Evolutionary conservation across 2,888 invertebrate species (phyloP).

Genomic region (Beris chalybata): DNA sequence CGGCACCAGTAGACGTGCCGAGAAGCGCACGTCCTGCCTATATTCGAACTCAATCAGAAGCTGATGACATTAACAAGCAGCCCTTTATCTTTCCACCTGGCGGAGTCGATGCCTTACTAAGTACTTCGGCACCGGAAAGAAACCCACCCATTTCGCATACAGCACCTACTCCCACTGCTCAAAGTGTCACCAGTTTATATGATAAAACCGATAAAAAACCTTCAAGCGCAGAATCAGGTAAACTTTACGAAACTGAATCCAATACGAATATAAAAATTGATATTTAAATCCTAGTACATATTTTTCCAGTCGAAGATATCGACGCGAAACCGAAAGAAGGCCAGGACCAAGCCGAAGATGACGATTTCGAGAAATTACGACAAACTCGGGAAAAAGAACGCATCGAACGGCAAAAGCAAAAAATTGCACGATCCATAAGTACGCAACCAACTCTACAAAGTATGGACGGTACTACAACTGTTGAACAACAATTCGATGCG

Average conservation of each 20-base stretch:
- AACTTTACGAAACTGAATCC: slow-evolving; percentile 36
- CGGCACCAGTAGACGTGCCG: slow-evolving; percentile 68
- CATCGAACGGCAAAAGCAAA: slow-evolving; percentile 63
- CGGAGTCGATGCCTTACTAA: slow-evolving; percentile 52
- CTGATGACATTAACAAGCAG: slow-evolving; percentile 43
- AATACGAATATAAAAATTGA: not conserved
- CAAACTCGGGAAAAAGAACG: slow-evolving; percentile 70
- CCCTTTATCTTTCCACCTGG: slow-evolving; percentile 49
- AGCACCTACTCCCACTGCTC: slow-evolving; percentile 26
- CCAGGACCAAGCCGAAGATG: slow-evolving; percentile 54
- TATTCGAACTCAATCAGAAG: slow-evolving; percentile 50
- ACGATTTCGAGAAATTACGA: slow-evolving; percentile 73
- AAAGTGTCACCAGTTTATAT: slow-evolving; percentile 46
- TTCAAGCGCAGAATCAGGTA: slow-evolving; percentile 52
- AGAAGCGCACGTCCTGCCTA: slow-evolving; percentile 49
- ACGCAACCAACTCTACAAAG: slow-evolving; percentile 41
- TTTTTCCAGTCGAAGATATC: slow-evolving; percentile 46
- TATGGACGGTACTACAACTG: slow-evolving; percentile 1
- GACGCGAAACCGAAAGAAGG: slow-evolving; percentile 45
- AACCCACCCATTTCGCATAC: slow-evolving; percentile 40
- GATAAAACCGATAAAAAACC: slow-evolving; percentile 40
- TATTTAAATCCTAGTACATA: slow-evolving; percentile 7
- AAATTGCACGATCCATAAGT: slow-evolving; percentile 61
- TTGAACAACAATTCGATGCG: slow-evolving; percentile 2
- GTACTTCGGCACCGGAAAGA: slow-evolving; percentile 51